Evolutionary conservation across 2,797 vertebrate species (phyloP).

Genomic region (Enoplosus armatus): DNA sequence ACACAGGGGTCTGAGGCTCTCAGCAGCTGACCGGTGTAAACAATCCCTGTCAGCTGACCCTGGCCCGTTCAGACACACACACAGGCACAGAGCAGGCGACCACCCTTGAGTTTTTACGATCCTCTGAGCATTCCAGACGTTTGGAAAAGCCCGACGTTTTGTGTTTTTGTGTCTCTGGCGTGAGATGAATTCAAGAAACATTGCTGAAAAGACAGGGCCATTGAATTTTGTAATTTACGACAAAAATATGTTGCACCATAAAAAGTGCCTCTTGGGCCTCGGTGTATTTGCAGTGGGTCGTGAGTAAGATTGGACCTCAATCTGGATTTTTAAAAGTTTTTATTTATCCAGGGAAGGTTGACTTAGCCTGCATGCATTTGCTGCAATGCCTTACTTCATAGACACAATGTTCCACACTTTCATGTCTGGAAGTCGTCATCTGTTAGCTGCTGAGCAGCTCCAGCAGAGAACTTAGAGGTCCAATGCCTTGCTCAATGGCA

Average conservation of each 20-base stretch:
- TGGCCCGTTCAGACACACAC: no score
- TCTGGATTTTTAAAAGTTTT: slow-evolving; percentile 34
- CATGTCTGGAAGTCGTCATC: slow-evolving; percentile 49
- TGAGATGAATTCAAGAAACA: slow-evolving; percentile 53
- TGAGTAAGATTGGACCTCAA: slow-evolving; percentile 39
- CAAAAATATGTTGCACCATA: slow-evolving; percentile 46
- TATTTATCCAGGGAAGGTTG: slow-evolving; percentile 48
- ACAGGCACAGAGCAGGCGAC: slow-evolving; percentile 53
- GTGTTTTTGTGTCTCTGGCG: slow-evolving; percentile 38
- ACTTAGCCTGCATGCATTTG: slow-evolving; percentile 35
- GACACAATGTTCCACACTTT: slow-evolving; percentile 38
- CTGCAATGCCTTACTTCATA: slow-evolving; percentile 27
- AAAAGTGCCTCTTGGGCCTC: slow-evolving; percentile 22
- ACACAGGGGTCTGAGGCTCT: slow-evolving; percentile 15
- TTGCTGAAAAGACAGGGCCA: slow-evolving; percentile 28
- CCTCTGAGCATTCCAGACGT: slow-evolving; percentile 53
- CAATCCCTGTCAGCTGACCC: slow-evolving; percentile 53
- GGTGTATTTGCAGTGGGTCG: slow-evolving; percentile 45
- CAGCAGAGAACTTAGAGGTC: slow-evolving; percentile 28
- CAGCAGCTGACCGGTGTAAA: slow-evolving; percentile 65
- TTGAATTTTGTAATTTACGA: slow-evolving; percentile 51
- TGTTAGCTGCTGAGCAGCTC: slow-evolving; percentile 32
- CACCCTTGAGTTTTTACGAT: slow-evolving; percentile 71
- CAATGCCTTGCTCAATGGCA: slow-evolving; percentile 56
- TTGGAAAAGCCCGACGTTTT: slow-evolving; percentile 41